Evolutionary conservation across 1,140 invertebrate genomes (phyloP).

Genomic region (Cydia strobilella): DNA sequence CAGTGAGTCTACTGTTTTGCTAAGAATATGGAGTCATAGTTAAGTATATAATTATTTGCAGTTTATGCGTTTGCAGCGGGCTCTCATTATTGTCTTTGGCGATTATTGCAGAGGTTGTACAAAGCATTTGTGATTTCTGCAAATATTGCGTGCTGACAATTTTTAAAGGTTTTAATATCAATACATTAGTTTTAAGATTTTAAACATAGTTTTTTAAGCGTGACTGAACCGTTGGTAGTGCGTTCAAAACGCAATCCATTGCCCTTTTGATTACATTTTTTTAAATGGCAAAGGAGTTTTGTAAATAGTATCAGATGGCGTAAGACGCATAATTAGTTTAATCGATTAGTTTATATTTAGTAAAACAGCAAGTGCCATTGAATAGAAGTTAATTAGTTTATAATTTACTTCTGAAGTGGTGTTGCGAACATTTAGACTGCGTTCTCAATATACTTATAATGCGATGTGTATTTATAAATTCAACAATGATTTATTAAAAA

Average conservation of each 20-base stretch:
- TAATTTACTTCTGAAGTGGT: constrained; percentile 58
- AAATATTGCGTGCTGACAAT: constrained; percentile 20
- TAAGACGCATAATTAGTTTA: constrained; percentile 61
- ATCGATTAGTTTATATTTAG: constrained; percentile 46
- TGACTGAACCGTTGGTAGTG: constrained; percentile 53
- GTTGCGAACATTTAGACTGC: constrained; percentile 52
- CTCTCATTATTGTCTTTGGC: background rate
- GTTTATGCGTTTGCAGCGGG: background rate
- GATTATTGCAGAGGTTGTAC: background rate
- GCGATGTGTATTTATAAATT: constrained; percentile 1
- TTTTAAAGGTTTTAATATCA: constrained; percentile 15
- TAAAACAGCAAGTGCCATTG: constrained; percentile 57
- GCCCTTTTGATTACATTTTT: constrained; percentile 39
- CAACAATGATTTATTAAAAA: background rate
- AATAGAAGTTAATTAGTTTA: constrained; percentile 55
- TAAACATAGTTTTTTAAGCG: constrained; percentile 36
- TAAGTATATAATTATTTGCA: background rate
- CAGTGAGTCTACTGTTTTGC: background rate
- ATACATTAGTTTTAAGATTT: constrained; percentile 24
- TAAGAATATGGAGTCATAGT: background rate
- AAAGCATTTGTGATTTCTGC: constrained; percentile 9
- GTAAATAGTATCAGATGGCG: constrained; percentile 59
- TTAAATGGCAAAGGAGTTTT: constrained; percentile 51
- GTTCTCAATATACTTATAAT: constrained; percentile 46
- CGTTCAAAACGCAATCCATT: constrained; percentile 62